Conservation (phyloP, 2,888 invertebrate genomes). For the Microctonus hyperodae region DNA sequence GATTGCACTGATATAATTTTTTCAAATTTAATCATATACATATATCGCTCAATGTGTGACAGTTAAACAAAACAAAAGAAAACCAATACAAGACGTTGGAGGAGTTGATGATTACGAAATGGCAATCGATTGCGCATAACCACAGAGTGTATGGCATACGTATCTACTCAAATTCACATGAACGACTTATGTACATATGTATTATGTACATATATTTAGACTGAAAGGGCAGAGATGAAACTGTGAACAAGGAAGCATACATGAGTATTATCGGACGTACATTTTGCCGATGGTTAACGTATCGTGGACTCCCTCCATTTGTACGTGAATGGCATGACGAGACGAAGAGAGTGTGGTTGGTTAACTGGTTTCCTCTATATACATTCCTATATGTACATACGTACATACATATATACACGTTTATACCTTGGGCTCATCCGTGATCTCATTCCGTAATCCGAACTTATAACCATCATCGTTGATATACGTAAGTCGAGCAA, state of each 20-base stretch:
- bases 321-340: conserved; percentile 36
- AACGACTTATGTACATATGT: no score
- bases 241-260: no score
- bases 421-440: conserved; percentile 32
- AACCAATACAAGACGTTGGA: conserved; percentile 34
- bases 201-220: no score
- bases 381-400: no score
- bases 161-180: no score
- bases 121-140: neutral
- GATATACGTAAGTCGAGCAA: conserved; percentile 34
- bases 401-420: no score
- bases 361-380: no score
- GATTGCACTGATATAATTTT: no score
- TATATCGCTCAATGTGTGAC: no score
- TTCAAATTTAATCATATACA: no score
- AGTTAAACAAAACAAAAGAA: conserved; percentile 25
- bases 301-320: conserved; percentile 21
- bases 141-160: neutral
- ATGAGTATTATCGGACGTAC: no score
- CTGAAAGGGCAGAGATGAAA: no score
- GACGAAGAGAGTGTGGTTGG: conserved; percentile 7
- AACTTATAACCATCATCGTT: conserved; percentile 27
- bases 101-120: neutral
- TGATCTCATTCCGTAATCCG: conserved; percentile 33
- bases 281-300: conserved; percentile 23